phyloP scores from a whole-genome alignment of 2,888 invertebrate genomes.

The Volucella zonaria region DNA sequence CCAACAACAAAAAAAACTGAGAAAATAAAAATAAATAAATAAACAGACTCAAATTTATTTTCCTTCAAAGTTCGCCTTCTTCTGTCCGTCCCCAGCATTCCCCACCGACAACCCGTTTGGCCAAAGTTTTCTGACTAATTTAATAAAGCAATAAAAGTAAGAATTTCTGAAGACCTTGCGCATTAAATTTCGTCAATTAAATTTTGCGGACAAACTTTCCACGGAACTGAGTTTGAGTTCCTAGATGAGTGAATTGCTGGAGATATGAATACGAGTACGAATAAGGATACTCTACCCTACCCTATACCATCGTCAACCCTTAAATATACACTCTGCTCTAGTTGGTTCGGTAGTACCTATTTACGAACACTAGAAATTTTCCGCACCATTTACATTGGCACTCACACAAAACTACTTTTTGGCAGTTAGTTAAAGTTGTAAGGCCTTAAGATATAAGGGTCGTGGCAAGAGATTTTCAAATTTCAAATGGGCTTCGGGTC shows the following conservation, averaged over 20 bases:
- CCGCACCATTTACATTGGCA: slow-evolving; percentile 25
- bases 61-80: slow-evolving; percentile 17
- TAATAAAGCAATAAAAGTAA: slow-evolving; percentile 61
- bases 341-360: slow-evolving; percentile 14
- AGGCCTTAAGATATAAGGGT: neutral
- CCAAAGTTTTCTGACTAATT: slow-evolving; percentile 59
- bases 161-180: slow-evolving; percentile 52
- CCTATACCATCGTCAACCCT: neutral
- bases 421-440: slow-evolving; percentile 34
- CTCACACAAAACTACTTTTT: slow-evolving; percentile 14
- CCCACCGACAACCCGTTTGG: neutral
- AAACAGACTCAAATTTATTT: slow-evolving; percentile 35
- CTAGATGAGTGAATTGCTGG: neutral
- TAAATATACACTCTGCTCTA: slow-evolving; percentile 15
- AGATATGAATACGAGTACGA: neutral
- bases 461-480: neutral
- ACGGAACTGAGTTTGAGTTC: neutral
- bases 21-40: neutral
- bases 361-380: slow-evolving; percentile 47
- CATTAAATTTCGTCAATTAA: slow-evolving; percentile 63
- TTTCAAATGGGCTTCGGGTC: neutral
- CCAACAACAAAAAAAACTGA: neutral
- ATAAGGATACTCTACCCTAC: neutral
- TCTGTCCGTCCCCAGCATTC: neutral
- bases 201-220: slow-evolving; percentile 58